Evolutionary conservation across 1,140 invertebrate genomes (phyloP), one percentile per base, ranked within the genome.

Genomic region (Heliconius melpomene): DNA sequence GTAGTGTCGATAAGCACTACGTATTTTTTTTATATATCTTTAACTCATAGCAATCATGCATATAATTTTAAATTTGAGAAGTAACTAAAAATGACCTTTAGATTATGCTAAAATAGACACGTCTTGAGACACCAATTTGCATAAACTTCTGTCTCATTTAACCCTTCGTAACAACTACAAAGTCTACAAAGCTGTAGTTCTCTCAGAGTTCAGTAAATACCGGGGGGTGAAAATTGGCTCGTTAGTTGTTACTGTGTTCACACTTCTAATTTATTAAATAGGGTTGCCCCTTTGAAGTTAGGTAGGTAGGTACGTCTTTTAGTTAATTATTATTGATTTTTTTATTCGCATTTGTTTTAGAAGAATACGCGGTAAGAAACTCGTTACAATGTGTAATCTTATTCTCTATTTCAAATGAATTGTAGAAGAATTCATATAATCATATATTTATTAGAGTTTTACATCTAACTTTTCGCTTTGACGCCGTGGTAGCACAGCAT

Each of bases 111-210:
- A 26, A 60, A 26, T 60, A 60, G n/a, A 60, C 57, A 23, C 23
- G 1, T 46, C 57, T 60, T 60, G n/a, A 60, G 9, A 23, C n/a
- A 11, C 57, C 57, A 60, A 60, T 60, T 60, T 60, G 57, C 57
- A 9, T 60, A 23, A 20, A 60, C 57, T 60, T 60, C n/a, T 3
- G n/a, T 60, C 57, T 60, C 57, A 60, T 60, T 60, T 60, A 60
- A 60, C n/a, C 23, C n/a, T 60, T 60, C 57, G 57, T 60, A 60
- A 60, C 57, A 60, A 60, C 57, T 60, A 60, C 57, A 60, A 60
- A 60, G 57, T 60, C 57, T 23, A 60, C 57, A 60, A 60, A 60
- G 57, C 40, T 60, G 20, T 23, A 26, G 11, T n/a, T 60, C 57
- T 60, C 57, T 60, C n/a, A 60, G n/a, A 60, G 57, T 23, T 23